Evolutionary conservation across 2,888 invertebrate genomes (phyloP), one percentile per base, ranked within the genome.

Genomic region (Clunio marinus): DNA sequence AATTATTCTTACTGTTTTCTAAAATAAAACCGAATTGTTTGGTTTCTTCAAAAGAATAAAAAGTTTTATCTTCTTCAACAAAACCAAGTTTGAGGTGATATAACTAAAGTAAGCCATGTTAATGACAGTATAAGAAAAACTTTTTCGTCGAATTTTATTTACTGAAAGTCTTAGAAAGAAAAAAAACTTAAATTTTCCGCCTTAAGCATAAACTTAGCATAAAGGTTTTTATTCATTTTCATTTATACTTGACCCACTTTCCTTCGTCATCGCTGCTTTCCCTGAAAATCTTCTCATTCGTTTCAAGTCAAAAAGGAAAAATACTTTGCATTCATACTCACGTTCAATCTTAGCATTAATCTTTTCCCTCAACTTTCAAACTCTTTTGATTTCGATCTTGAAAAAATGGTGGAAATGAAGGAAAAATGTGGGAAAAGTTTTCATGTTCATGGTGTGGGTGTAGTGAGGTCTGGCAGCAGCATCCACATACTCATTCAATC

Each of bases 171-270:
- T n/a, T n/a, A n/a, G n/a, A n/a, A n/a, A n/a, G n/a, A n/a, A n/a
- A n/a, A n/a, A n/a, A n/a, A n/a, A n/a, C n/a, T n/a, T n/a, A n/a
- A n/a, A n/a, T n/a, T n/a, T n/a, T n/a, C n/a, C 17, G 51, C 51
- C 51, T 22, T 51, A 20, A 51, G 22, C 51, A n/a, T 51, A 51
- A 51, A 51, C 51, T 22, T n/a, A 2, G 51, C 41, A 41, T 22
- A 8, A 51, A n/a, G n/a, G n/a, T 51, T 51, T 17, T 51, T 22
- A 7, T n/a, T 57, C 27, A 27, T 57, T 57, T 27, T 57, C 57
- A 24, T 57, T 57, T 25, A 57, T 15, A 57, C 57, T 57, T 57
- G 57, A 57, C 57, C 57, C 25, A 57, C 25, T 57, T 57, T 57
- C 15, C 41, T n/a, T 41, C 17, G 32, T n/a, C 22, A 51, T 22